phyloP scores from a whole-genome alignment of 2,888 invertebrate species.

The Ellobium chinense region DNA sequence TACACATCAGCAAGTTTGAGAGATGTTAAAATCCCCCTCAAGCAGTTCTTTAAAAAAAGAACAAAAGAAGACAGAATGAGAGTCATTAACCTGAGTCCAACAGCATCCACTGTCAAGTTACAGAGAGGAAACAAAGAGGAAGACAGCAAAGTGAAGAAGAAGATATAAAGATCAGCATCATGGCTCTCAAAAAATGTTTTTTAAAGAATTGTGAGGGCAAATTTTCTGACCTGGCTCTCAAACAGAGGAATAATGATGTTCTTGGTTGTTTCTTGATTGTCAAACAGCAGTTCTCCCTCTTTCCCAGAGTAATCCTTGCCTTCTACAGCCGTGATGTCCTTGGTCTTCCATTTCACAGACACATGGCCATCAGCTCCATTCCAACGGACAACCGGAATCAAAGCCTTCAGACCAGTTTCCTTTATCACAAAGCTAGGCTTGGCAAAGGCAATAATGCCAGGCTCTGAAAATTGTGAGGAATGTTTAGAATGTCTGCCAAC shows the following conservation, averaged over 20 bases:
- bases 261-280: slow-evolving; percentile 80
- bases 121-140: no score
- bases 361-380: slow-evolving; percentile 82
- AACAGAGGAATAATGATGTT: slow-evolving; percentile 82
- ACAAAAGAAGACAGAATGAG: no score
- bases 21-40: no score
- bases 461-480: slow-evolving; percentile 78
- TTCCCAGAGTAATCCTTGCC: slow-evolving; percentile 82
- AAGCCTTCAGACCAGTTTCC: slow-evolving; percentile 81
- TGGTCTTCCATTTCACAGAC: slow-evolving; percentile 81
- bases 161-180: no score
- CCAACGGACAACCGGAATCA: slow-evolving; percentile 80
- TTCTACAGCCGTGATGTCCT: slow-evolving; percentile 82
- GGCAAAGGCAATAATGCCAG: slow-evolving; percentile 81
- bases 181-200: no score
- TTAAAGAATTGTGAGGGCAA: no score
- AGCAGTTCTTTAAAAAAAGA: no score
- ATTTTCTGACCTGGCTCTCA: slow-evolving; percentile 80
- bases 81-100: no score
- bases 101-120: no score
- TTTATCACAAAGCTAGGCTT: slow-evolving; percentile 82
- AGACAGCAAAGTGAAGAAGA: no score
- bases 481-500: no score
- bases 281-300: slow-evolving; percentile 80
- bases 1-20: no score